phyloP scores from a whole-genome alignment of 35 echinoderm and acorn worm species.

The Ophiothrix spiculata region DNA sequence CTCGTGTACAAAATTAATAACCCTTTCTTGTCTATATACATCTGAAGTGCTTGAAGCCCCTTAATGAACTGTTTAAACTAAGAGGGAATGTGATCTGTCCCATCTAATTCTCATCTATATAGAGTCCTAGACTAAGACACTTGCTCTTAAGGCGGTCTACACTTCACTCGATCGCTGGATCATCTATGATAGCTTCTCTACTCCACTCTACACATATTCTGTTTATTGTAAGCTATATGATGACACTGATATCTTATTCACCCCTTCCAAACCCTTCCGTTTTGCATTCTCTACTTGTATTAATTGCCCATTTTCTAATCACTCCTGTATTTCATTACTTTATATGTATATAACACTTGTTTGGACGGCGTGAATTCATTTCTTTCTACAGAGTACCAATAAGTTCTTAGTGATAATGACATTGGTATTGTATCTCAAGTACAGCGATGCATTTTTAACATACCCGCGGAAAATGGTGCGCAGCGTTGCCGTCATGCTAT shows the following conservation, averaged over 20 bases:
- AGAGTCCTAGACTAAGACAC: neutral
- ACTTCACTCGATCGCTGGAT: conserved; percentile 11
- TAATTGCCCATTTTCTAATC: conserved; percentile 13
- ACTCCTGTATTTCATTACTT: conserved; percentile 3
- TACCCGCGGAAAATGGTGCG: neutral
- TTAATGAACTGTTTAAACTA: conserved; percentile 1
- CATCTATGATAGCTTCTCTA: neutral
- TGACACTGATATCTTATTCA: neutral
- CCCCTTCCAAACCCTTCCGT: neutral
- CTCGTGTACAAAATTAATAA: conserved; percentile 16
- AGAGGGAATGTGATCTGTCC: neutral
- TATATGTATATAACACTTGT: neutral
- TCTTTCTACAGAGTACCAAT: neutral
- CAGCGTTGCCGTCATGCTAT: neutral
- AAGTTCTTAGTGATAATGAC: neutral
- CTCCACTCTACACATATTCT: neutral
- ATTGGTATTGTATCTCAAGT: neutral
- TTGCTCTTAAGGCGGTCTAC: neutral
- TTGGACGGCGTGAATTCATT: neutral
- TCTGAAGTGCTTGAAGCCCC: neutral
- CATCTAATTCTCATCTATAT: neutral
- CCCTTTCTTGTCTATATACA: conserved; percentile 1
- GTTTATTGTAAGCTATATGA: neutral
- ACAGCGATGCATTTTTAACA: neutral
- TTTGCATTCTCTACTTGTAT: neutral